Base-by-base conservation (phyloP, 1,140 invertebrate genomes). In the Brachionus rotundiformis region DNA sequence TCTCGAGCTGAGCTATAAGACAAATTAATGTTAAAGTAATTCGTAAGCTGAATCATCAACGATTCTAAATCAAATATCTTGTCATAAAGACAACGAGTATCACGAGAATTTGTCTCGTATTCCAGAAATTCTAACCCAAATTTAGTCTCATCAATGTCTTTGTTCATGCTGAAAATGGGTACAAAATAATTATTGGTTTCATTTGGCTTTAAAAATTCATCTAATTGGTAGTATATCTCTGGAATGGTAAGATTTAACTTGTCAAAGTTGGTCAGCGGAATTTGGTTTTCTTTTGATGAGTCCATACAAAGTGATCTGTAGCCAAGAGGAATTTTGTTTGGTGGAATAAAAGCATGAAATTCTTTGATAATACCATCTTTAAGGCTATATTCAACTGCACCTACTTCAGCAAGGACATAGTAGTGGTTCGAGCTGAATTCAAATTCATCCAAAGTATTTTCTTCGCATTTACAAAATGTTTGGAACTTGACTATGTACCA, bases 401-500 rank as follows among this genome's bases (percentile, higher is more conserved):
- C 76, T 23, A 79, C 76, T 63, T 79, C 76, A 3, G 44, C 76
- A 8, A 79, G 25, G 3, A 79, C 76, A 79, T 59, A 79, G 11
- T 79, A 79, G 3, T 27, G 23, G 11, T 31, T 11, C 7, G 44
- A 39, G 13, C 19, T 29, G 36, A 33, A 41, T 13, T 23, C 11
- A 36, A 39, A 11, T 16, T 79, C 10, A n/a, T 49, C 25, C 41
- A 77, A 33, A 59, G 76, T 29, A n/a, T 79, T 79, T 79, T 39
- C 33, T 5, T 63, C 59, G 16, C 44, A 79, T 63, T 79, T 79
- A 41, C 76, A 54, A 63, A 79, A 79, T 79, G 47, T 79, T 54
- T 59, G 47, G 59, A 79, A 79, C 36, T 63, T 79, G 2, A 79
- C 59, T 25, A 79, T n/a, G n/a, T 79, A 79, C 76, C 76, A 79